phyloP scores from a whole-genome alignment of 2,888 invertebrate species.

The Lithophane ornitopus region DNA sequence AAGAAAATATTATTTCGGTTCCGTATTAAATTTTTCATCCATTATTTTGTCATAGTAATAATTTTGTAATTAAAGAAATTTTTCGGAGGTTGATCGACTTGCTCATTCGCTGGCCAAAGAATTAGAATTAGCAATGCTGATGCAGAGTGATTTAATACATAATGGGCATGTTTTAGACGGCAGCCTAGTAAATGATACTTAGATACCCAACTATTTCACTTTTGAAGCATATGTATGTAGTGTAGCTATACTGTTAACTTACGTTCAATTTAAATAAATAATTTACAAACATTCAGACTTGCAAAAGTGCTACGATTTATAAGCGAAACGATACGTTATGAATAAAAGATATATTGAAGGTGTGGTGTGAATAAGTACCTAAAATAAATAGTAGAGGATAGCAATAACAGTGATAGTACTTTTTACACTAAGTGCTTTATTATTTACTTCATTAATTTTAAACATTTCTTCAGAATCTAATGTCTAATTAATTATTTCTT shows the following conservation, averaged over 20 bases:
- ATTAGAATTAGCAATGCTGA: not conserved
- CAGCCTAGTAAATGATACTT: too few species aligned
- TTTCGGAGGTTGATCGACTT: not conserved
- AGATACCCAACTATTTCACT: too few species aligned
- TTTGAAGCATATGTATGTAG: too few species aligned
- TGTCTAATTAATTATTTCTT: not conserved
- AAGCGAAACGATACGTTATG: not conserved
- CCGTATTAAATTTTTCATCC: not conserved
- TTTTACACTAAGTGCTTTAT: not conserved
- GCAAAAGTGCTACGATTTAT: not conserved
- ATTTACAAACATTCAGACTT: not conserved
- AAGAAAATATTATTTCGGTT: not conserved
- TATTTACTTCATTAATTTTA: too few species aligned
- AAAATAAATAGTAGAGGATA: not conserved
- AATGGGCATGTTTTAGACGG: not conserved
- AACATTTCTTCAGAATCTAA: too few species aligned
- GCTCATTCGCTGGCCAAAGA: not conserved
- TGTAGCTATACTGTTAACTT: not conserved
- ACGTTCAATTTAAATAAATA: not conserved
- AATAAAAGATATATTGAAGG: not conserved
- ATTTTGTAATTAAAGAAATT: not conserved
- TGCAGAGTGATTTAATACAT: too few species aligned
- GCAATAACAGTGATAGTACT: not conserved
- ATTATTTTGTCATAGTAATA: not conserved
- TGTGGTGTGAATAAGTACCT: not conserved